Conservation (phyloP, 2,888 invertebrate genomes). For the Asteroscopus sphinx region DNA sequence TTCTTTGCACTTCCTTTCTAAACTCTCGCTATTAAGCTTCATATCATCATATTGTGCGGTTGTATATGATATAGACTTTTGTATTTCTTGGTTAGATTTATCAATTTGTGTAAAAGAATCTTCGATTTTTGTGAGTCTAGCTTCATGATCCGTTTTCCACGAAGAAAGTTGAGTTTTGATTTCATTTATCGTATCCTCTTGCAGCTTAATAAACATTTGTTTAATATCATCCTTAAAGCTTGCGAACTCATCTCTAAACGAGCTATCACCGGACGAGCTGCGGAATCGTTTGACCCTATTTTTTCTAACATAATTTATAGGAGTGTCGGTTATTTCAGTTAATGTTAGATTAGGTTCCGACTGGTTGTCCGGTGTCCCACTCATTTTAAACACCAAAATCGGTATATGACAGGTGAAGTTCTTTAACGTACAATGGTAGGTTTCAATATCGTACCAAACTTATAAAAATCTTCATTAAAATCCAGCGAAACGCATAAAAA, state of each 20-base stretch:
- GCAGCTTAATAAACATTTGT: slow-evolving; percentile 3
- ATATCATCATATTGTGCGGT: slow-evolving; percentile 1
- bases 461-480: too few species aligned
- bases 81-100: slow-evolving; percentile 1
- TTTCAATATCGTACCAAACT: too few species aligned
- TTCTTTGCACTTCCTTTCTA: slow-evolving; percentile 1
- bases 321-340: background rate
- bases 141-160: background rate
- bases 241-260: slow-evolving; percentile 2
- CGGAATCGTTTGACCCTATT: slow-evolving; percentile 2
- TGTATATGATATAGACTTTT: slow-evolving; percentile 1
- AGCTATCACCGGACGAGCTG: background rate
- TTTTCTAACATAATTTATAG: slow-evolving; percentile 1
- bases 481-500: too few species aligned
- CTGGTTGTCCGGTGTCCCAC: background rate
- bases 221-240: slow-evolving; percentile 3
- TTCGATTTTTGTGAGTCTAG: background rate
- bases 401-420: too few species aligned
- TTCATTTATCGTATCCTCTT: slow-evolving; percentile 2
- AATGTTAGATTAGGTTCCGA: slow-evolving; percentile 1
- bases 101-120: background rate
- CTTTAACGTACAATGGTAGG: too few species aligned
- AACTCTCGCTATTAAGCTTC: background rate
- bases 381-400: too few species aligned
- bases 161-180: slow-evolving; percentile 3